Evolutionary conservation across 2,888 invertebrate genomes (phyloP).

Genomic region (Nebria brevicollis): DNA sequence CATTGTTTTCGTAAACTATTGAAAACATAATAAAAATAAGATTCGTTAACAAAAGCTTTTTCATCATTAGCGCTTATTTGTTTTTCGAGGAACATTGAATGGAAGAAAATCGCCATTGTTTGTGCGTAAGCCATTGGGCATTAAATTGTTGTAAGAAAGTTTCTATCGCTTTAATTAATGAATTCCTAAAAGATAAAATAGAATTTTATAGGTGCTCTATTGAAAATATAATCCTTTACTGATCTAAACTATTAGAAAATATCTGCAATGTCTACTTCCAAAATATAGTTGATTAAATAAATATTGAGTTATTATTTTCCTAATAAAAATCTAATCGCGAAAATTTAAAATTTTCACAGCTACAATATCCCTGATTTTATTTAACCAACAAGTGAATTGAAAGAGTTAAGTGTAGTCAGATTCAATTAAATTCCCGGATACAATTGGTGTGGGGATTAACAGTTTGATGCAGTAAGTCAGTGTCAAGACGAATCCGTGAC

Average conservation of each 20-base stretch:
- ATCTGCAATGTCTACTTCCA: too few relatives aligned
- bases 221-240: too few relatives aligned
- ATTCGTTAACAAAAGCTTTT: not conserved
- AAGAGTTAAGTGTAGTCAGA: not conserved
- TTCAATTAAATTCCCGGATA: not conserved
- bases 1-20: slow-evolving; percentile 3
- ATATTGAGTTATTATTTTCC: too few relatives aligned
- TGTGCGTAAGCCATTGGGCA: not conserved
- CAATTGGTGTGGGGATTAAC: not conserved
- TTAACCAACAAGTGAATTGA: not conserved
- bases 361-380: too few relatives aligned
- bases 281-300: too few relatives aligned
- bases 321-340: too few relatives aligned
- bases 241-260: too few relatives aligned
- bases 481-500: slow-evolving; percentile 9
- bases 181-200: not conserved
- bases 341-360: too few relatives aligned
- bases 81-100: not conserved
- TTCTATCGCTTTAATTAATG: not conserved
- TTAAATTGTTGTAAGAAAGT: not conserved
- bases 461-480: not conserved
- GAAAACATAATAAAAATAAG: not conserved
- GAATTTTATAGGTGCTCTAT: not conserved
- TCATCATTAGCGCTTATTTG: not conserved
- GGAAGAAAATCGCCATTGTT: not conserved